These are phyloP conservation scores for Elanus axillaris DNA, from an alignment of 2,113 vertebrate genomes.

Conservation along the genomic window DNA sequence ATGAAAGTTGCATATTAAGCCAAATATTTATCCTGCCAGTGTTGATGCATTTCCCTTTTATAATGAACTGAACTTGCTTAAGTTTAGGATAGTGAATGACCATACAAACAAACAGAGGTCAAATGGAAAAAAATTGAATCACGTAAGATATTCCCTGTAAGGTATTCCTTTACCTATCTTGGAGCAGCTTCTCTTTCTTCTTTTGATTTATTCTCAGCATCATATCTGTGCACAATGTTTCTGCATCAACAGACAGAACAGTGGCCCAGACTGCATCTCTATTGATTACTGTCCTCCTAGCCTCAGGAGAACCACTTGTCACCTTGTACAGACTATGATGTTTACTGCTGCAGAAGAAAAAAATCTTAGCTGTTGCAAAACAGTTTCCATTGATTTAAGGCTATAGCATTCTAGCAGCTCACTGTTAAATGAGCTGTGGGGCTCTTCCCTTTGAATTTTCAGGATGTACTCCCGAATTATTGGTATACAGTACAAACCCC, in stretches of 20 bases:
- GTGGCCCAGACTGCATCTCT: constrained; percentile 1
- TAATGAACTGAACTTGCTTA: neutral
- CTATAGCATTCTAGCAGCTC: constrained; percentile 40
- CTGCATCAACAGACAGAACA: neutral
- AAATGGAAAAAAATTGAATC: neutral
- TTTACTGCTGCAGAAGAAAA: constrained; percentile 57
- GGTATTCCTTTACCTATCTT: constrained; percentile 12
- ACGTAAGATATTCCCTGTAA: neutral
- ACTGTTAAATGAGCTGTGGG: constrained; percentile 59
- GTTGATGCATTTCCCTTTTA: neutral
- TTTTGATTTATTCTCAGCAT: constrained; percentile 54
- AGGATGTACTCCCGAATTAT: constrained; percentile 50
- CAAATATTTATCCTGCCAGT: neutral
- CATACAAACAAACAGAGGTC: neutral
- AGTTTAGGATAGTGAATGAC: neutral
- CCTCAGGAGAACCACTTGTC: constrained; percentile 68
- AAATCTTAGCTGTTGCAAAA: constrained; percentile 59
- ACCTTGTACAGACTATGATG: constrained; percentile 54
- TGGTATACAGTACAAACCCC: neutral
- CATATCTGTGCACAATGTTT: constrained; percentile 25
- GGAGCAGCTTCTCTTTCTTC: constrained; percentile 11
- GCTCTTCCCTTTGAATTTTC: constrained; percentile 60
- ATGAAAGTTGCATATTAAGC: neutral
- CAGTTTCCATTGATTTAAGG: constrained; percentile 71
- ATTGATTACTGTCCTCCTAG: constrained; percentile 54